These are phyloP conservation scores for Etheostoma cragini DNA, from an alignment of 2,113 vertebrate species.

Conservation along the genomic window DNA sequence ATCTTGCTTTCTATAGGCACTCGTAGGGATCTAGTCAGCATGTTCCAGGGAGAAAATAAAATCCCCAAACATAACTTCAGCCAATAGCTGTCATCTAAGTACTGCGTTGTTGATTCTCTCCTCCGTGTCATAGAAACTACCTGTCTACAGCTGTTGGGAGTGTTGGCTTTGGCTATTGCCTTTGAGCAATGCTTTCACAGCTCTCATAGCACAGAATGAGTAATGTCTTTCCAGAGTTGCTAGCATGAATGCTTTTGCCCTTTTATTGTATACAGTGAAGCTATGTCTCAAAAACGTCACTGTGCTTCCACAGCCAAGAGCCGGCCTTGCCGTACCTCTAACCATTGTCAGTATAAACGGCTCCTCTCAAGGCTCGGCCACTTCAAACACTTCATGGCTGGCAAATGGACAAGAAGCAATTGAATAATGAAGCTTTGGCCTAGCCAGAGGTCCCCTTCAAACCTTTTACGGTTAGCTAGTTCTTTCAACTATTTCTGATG, in stretches of 20 bases:
- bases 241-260: slow-evolving; percentile 56
- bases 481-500: slow-evolving; percentile 54
- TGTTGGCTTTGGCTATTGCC: slow-evolving; percentile 63
- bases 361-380: slow-evolving; percentile 45
- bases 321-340: slow-evolving; percentile 26
- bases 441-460: slow-evolving; percentile 46
- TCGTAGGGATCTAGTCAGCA: slow-evolving; percentile 41
- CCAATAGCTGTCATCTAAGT: slow-evolving; percentile 70
- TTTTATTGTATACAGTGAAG: slow-evolving; percentile 54
- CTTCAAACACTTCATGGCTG: slow-evolving; percentile 70
- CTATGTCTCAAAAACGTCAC: slow-evolving; percentile 34
- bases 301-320: slow-evolving; percentile 29
- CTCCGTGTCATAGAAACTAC: slow-evolving; percentile 78
- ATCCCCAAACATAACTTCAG: slow-evolving; percentile 22
- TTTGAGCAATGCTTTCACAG: slow-evolving; percentile 71
- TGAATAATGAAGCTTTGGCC: slow-evolving; percentile 60
- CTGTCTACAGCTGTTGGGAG: slow-evolving; percentile 71
- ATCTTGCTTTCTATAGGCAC: slow-evolving; percentile 22
- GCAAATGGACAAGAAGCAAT: slow-evolving; percentile 56
- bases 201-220: slow-evolving; percentile 64
- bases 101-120: slow-evolving; percentile 71
- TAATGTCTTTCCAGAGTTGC: slow-evolving; percentile 70
- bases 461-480: slow-evolving; percentile 54
- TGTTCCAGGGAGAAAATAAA: slow-evolving; percentile 49
- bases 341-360: slow-evolving; percentile 55